A percentile compares a stretch with the other conserved stretches of the same genome.
Evolutionary conservation across 2,113 vertebrate genomes (phyloP).

Genomic region (Etheostoma spectabile): DNA sequence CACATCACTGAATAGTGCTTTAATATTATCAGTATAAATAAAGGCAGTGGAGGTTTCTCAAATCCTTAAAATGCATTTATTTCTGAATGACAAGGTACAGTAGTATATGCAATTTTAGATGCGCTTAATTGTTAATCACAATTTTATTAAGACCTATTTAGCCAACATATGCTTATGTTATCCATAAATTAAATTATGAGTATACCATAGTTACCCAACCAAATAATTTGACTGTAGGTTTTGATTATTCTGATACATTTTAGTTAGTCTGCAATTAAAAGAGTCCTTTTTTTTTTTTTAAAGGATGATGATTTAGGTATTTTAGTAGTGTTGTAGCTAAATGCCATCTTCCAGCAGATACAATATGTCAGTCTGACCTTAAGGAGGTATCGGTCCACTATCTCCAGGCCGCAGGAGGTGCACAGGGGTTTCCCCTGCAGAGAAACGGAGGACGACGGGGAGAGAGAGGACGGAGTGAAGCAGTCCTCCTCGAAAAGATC

Average conservation of each 20-base stretch:
- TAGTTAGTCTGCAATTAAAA: not conserved
- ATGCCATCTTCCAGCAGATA: not conserved
- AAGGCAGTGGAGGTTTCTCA: not conserved
- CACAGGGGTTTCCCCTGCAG: constrained; percentile 87
- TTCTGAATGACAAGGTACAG: not conserved
- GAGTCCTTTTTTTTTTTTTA: no score
- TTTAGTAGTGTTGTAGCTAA: not conserved
- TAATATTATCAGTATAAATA: not conserved
- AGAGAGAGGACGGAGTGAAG: constrained; percentile 71
- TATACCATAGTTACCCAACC: not conserved
- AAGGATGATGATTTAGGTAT: not conserved
- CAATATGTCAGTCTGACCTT: constrained; percentile 85
- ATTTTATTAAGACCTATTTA: not conserved
- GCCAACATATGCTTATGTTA: not conserved
- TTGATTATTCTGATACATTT: not conserved
- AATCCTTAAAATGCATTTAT: not conserved
- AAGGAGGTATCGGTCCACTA: constrained; percentile 95
- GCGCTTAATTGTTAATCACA: not conserved
- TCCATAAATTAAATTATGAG: not conserved
- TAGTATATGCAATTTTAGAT: not conserved
- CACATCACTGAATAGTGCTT: not conserved
- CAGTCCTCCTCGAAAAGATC: constrained; percentile 78
- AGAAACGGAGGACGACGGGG: constrained; percentile 84
- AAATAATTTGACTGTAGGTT: not conserved
- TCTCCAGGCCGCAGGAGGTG: constrained; percentile 92